phyloP scores from a whole-genome alignment of 2,888 invertebrate genomes.

The Nephrotoma flavescens region DNA sequence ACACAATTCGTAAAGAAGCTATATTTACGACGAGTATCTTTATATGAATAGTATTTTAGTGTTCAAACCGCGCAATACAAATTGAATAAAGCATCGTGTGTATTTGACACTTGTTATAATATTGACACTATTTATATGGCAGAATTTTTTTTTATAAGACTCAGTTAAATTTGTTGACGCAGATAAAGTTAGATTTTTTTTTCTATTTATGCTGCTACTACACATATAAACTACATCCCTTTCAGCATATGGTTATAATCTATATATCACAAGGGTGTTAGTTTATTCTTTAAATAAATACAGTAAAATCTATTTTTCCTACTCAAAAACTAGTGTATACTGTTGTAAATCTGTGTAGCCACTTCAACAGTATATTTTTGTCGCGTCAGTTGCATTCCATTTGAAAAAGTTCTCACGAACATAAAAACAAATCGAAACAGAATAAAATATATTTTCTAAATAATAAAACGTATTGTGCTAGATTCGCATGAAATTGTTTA shows the following conservation, averaged over 20 bases:
- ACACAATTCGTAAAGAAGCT: neutral
- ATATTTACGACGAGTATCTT: neutral
- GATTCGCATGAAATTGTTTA: neutral
- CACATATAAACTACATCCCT: neutral
- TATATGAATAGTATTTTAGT: neutral
- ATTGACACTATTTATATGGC: conserved; percentile 17
- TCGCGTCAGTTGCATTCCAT: neutral
- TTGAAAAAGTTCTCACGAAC: neutral
- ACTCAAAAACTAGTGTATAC: neutral
- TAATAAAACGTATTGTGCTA: neutral
- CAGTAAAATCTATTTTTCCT: neutral
- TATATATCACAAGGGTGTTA: neutral
- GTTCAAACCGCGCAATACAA: neutral
- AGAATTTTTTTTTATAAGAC: neutral
- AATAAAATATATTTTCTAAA: neutral
- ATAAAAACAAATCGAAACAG: neutral
- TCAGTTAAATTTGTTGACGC: neutral
- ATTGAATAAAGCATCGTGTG: conserved; percentile 29
- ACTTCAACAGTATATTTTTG: neutral
- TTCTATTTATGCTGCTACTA: neutral
- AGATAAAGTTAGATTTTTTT: neutral
- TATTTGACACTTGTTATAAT: conserved; percentile 35
- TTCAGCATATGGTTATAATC: neutral
- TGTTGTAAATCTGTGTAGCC: neutral
- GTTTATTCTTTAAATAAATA: neutral